A percentile compares a stretch with the other conserved stretches of the same genome.
phyloP scores from a whole-genome alignment of 2,113 vertebrate species.

The Pangasianodon gigas region DNA sequence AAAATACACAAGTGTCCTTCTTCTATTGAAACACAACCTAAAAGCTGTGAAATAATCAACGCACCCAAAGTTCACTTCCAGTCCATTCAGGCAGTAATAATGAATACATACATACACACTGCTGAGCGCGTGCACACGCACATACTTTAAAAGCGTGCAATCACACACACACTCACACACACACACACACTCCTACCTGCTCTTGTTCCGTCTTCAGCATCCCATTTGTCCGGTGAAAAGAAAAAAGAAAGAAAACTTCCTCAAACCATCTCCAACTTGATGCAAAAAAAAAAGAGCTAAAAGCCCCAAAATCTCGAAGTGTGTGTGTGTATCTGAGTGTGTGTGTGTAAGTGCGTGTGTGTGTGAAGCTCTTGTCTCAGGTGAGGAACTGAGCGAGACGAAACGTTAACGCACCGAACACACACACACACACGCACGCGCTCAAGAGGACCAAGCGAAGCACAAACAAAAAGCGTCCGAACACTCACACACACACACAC shows the following conservation, averaged over 20 bases:
- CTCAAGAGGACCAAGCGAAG: background rate
- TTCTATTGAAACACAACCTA: background rate
- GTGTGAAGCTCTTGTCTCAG: background rate
- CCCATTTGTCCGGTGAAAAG: background rate
- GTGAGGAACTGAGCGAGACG: background rate
- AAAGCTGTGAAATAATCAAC: background rate
- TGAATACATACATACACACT: background rate
- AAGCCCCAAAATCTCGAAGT: background rate
- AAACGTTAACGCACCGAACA: background rate
- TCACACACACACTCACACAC: background rate
- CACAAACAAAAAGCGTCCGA: background rate
- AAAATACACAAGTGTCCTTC: background rate
- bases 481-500: background rate
- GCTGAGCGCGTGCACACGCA: background rate
- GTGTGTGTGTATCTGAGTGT: background rate
- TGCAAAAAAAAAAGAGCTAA: background rate
- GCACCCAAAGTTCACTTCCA: background rate
- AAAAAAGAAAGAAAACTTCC: background rate
- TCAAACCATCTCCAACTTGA: background rate
- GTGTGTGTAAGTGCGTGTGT: constrained; percentile 1
- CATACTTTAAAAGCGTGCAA: background rate
- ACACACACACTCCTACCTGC: constrained; percentile 26
- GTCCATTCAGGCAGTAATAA: background rate
- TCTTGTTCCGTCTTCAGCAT: constrained; percentile 23
- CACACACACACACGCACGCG: background rate